Evolutionary conservation across 1,140 invertebrate species (phyloP), one percentile per base, ranked within the genome.

Genomic region (Cydia amplana): DNA sequence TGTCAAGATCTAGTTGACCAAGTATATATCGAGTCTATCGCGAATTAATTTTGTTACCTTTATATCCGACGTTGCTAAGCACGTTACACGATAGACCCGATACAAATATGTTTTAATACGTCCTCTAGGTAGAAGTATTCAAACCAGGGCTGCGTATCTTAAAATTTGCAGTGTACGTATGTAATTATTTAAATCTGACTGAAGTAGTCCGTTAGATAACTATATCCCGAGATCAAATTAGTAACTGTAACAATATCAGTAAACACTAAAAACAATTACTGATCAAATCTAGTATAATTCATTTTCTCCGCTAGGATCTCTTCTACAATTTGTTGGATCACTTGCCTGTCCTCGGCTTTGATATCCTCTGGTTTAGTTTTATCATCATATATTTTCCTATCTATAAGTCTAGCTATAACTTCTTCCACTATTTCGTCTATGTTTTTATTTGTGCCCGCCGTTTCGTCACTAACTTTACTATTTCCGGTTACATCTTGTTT

Each of bases 321-420:
- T 84, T 94, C 92, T 20, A 94, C 89, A 43, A 93, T 89, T 83
- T 89, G 93, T 83, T 93, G 91, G 49, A 93, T 93, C 20, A 90
- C 85, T 77, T 83, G 79, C 78, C 91, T 88, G 65, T 91, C 91
- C 83, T 93, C 88, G 60, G 85, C 72, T 80, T 84, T 85, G 70
- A 88, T 85, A 75, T 93, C 86, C 82, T 92, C 82, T 40, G 86
- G 85, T 85, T 90, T 93, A 9, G 86, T 89, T 77, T 90, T 89
- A 77, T 90, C 92, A 55, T 88, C 89, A 75, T 93, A 93, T 75
- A 90, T 85, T 87, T 93, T 93, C 81, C 86, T 89, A 76, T 93
- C 91, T 75, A 93, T 86, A 55, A 93, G 81, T 80, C 92, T 90
- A 70, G 77, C 80, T 51, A 93, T 89, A 7, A 93, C 93, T 74